Evolutionary conservation across 53 echinoderm and acorn worm genomes (phyloP), one percentile per base, ranked within the genome.

Genomic region (Patiria pectinifera): DNA sequence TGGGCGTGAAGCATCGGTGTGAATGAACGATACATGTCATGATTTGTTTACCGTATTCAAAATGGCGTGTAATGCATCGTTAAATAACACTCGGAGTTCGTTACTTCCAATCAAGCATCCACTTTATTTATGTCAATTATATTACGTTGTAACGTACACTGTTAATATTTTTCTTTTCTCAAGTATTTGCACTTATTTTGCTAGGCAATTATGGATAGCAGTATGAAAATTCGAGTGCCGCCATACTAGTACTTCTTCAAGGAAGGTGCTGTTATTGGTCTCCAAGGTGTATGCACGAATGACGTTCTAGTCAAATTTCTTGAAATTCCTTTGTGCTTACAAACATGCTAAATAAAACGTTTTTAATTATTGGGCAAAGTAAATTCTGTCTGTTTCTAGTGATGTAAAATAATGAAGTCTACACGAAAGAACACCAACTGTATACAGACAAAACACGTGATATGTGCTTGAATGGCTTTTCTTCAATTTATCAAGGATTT

Each of bases 31-130:
- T 46, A 3, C 66, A 16, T 45, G 69, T 59, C 43, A 66, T 44
- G 59, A 24, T 85, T 62, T 85, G 85, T 45, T 15, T 66, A 46
- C 63, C 74, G 74, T 74, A 21, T 82, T 11, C 19, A 66, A 66
- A 9, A 45, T 45, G 45, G 26, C 66, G 69, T 85, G 63, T 63
- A 85, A 85, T 45, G 85, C 23, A 63, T 85, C 63, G n/a, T 85
- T 85, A 70, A 85, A 12, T 59, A 53, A 69, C 85, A 23, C 22
- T 18, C 15, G 4, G 74, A n/a, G 74, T 74, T 74, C 24, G 74
- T 23, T 21, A 74, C 0, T 74, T 74, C 23, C 14, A 72, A 72
- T 24, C 74, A 24, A 23, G 74, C 74, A 43, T 63, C 48, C 8
- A 35, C 46, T 69, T 45, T 26, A 83, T 69, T 66, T 13, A 21